Evolutionary conservation across 2,797 vertebrate genomes (phyloP).

Genomic region (Macropus fuliginosus): DNA sequence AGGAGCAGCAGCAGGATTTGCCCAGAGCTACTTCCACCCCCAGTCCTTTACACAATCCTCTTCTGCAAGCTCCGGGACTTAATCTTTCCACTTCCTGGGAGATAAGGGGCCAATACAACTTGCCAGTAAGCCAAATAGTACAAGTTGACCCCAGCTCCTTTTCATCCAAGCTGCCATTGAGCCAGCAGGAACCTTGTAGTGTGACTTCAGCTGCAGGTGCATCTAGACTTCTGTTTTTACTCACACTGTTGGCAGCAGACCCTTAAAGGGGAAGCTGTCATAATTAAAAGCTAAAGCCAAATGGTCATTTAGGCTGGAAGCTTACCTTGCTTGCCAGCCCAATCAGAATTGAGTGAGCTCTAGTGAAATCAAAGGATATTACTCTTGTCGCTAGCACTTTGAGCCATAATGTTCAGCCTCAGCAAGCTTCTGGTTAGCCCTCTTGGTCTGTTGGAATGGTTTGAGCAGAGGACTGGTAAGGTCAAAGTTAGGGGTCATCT

Average conservation of each 20-base stretch:
- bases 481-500: not conserved
- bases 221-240: slow-evolving; percentile 2
- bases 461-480: not conserved
- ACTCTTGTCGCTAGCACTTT: not conserved
- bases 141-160: slow-evolving; percentile 3
- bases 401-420: not conserved
- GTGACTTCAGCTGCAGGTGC: slow-evolving; percentile 5
- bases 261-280: not conserved
- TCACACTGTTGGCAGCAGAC: not conserved
- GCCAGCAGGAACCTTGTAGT: not conserved
- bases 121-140: not conserved
- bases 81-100: slow-evolving; percentile 10
- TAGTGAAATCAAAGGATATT: not conserved
- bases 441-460: not conserved
- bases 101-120: slow-evolving; percentile 7
- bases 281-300: not conserved
- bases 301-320: not conserved
- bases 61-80: not conserved
- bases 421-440: not conserved
- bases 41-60: not conserved
- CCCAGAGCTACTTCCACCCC: not conserved
- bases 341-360: not conserved
- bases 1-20: slow-evolving; percentile 2
- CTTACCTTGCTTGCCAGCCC: not conserved
- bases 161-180: not conserved